Evolutionary conservation across 2,888 invertebrate genomes (phyloP), one percentile per base, ranked within the genome.

Genomic region (Girardia tigrina): DNA sequence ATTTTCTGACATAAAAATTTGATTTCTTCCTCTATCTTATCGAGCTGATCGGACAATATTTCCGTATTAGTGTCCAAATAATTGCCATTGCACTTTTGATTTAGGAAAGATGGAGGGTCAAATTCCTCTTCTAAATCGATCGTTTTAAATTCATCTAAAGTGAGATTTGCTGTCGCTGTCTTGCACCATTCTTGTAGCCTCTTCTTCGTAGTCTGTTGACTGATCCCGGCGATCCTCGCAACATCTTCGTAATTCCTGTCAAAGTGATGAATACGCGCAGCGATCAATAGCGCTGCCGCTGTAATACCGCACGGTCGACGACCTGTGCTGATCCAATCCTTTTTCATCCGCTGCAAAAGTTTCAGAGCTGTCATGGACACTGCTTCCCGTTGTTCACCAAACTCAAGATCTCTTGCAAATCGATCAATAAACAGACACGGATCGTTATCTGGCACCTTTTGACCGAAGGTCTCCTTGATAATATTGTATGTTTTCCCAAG

Each of bases 211-310:
- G 77, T 77, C 42, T 69, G 29, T 71, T 77, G 28, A 20, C 76
- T 77, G 70, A 77, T 42, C 16, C 74, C 29, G 26, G 76, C 76
- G 80, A 95, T 91, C 82, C 91, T 90, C 20, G 95, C 90, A 72
- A 97, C 89, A 82, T 97, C 93, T 69, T 88, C 86, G 6, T 92
- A 89, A 0, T 90, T 90, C 78, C 94, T 88, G 81, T 88, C 90
- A 84, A 92, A 95, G 81, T 92, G 90, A 84, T 97, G 94, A 78
- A 94, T 88, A 74, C 95, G 88, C 0, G 92, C 91, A 1, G 97
- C 93, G 82, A 98, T 92, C 23, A 98, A 86, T 0, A 98, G 86
- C 0, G 97, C 97, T 90, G 98, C 97, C 27, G 98, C 98, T 85
- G 97, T 98, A 26, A 98, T 88, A 14, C 97, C 98, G 0, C 95